Evolutionary conservation across 2,888 invertebrate genomes (phyloP), one percentile per base, ranked within the genome.

Genomic region (Caenorhabditis doughertyi): DNA sequence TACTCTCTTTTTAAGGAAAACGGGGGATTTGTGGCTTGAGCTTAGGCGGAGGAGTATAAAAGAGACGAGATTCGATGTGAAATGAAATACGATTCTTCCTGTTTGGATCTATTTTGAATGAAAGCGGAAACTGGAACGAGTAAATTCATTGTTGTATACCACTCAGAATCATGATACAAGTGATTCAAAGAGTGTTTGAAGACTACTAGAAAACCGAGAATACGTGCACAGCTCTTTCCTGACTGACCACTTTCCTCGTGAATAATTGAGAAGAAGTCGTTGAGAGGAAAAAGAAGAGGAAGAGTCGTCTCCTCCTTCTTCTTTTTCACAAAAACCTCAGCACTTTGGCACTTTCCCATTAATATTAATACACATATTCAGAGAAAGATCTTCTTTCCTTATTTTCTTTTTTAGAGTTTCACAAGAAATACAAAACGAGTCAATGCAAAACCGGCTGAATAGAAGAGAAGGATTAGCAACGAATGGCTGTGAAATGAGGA

Each of bases 231-330:
- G 60, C 60, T 51, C 58, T 44, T 44, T 16, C 56, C 68, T 44
- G 56, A 44, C 65, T 77, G 77, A 67, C 77, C 74, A 74, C 74
- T 74, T 64, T 77, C 53, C 77, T 77, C 68, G 68, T 77, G 77
- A 77, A 77, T 77, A 77, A 77, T 77, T 77, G 77, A 77, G 77
- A 77, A 77, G 76, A 58, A 67, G 67, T 64, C 64, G 74, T 65
- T 65, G 64, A 65, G 74, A 56, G 58, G 44, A 39, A 53, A 62
- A 29, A 53, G 55, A 67, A 58, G 67, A 67, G 42, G 72, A 60
- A 51, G 73, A 60, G 49, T 72, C 71, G 56, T 70, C 68, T 42
- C 35, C 18, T 67, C 47, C 65, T 65, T 44, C 42, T 60, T 65
- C 35, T 39, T 32, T 51, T 53, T 62, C 76, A 53, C 60, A n/a